Base-by-base conservation (phyloP, 2,888 invertebrate species). In the Camponotus fellah region DNA sequence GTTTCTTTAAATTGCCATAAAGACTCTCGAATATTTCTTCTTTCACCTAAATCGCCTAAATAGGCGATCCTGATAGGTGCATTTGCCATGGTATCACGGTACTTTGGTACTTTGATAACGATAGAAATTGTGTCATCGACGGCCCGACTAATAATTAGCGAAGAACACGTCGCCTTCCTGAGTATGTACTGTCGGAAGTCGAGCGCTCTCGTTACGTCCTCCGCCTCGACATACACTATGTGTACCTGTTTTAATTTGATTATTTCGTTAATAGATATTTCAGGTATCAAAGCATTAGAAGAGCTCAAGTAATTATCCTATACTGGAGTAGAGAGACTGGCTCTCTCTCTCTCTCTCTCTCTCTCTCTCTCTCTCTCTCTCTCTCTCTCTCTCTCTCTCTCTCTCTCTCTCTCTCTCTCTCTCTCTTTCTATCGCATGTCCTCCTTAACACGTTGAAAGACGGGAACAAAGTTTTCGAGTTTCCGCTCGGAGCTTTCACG, bases 401-500 rank as follows among this genome's bases (percentile, higher is more conserved):
- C n/a, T n/a, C n/a, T n/a, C n/a, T n/a, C n/a, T n/a, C n/a, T 26
- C 26, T 26, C 26, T 26, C 26, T 26, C 26, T 26, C 26, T 26
- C 21, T 21, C 65, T 26, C 26, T 43, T 43, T 40, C 40, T 40
- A n/a, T 21, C 65, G 32, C 56, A 66, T 85, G 83, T 84, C 74
- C 83, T 26, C 53, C 66, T 66, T 86, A 89, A 89, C 80, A 74
- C 80, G 85, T 84, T 85, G 89, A 87, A 87, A 85, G 87, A 85
- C 82, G 74, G 60, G 71, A 68, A 84, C 89, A 85, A 89, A 89
- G 86, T 89, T 89, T 86, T 82, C 72, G 49, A 89, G 86, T 89
- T 89, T 83, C 83, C 64, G 34, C 62, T 68, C 85, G 85, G n/a
- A n/a, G 87, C 89, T 89, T 89, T 89, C 89, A 85, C 84, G 87